Evolutionary conservation across 2,113 vertebrate species (phyloP).

Genomic region (Calyptomena viridis): DNA sequence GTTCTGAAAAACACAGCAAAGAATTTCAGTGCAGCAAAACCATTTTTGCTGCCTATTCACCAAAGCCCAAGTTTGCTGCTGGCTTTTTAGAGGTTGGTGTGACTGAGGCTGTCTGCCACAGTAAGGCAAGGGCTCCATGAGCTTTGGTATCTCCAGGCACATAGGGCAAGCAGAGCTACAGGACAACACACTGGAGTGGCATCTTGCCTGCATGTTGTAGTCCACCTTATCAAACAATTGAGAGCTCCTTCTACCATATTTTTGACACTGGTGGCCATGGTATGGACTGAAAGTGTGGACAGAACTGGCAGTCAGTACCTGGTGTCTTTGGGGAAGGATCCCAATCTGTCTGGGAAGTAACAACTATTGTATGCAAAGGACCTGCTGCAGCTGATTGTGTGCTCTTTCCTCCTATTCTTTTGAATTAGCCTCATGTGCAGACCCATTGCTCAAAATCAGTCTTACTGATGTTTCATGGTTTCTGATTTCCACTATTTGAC

Average conservation of each 20-base stretch:
- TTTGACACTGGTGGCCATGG: background rate
- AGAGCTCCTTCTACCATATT: background rate
- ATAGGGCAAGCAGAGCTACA: background rate
- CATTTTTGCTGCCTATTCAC: constrained; percentile 22
- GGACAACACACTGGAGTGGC: background rate
- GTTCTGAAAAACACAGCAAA: constrained; percentile 17
- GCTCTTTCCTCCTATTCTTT: background rate
- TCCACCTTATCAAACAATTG: background rate
- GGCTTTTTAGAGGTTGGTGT: background rate
- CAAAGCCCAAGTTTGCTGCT: background rate
- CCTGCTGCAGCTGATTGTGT: background rate
- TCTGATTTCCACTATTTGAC: constrained; percentile 43
- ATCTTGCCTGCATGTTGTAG: background rate
- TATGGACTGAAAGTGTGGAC: background rate
- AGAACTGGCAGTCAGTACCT: constrained; percentile 9
- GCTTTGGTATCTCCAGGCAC: accelerated
- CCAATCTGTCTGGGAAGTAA: background rate
- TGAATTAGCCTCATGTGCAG: background rate
- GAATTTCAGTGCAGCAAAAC: constrained; percentile 5
- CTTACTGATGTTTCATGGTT: background rate
- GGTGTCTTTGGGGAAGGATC: background rate
- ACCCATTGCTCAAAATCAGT: background rate
- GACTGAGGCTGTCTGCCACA: background rate
- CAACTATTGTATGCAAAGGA: background rate
- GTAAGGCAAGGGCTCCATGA: background rate